These are phyloP conservation scores for Resseliella maxima DNA, from an alignment of 2,888 invertebrate genomes.

Conservation along the genomic window DNA sequence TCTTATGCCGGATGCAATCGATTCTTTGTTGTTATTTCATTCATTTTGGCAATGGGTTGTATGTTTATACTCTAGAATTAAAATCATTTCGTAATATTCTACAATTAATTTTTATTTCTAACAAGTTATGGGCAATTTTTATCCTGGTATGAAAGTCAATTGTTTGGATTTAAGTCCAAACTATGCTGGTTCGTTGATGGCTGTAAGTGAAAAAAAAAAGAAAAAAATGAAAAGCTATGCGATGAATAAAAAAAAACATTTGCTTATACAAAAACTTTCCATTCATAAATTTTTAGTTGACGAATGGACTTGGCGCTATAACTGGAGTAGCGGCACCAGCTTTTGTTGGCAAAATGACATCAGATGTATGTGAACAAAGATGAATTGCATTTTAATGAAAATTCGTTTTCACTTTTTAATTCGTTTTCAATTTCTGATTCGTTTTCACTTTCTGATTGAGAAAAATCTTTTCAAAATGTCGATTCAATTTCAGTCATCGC, in stretches of 20 bases:
- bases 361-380: constrained; percentile 70
- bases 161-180: constrained; percentile 76
- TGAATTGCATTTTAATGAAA: too few species aligned
- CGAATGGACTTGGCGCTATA: constrained; percentile 78
- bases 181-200: constrained; percentile 76
- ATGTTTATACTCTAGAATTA: too few species aligned
- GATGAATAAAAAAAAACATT: too few species aligned
- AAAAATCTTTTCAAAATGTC: too few species aligned
- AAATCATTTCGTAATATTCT: too few species aligned
- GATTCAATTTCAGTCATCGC: constrained; percentile 75
- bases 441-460: too few species aligned
- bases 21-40: constrained; percentile 71
- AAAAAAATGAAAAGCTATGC: too few species aligned
- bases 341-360: constrained; percentile 75
- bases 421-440: too few species aligned
- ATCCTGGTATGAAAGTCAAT: constrained; percentile 78
- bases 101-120: too few species aligned
- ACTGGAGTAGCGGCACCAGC: constrained; percentile 78
- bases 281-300: too few species aligned
- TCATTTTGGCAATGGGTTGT: constrained; percentile 76
- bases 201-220: constrained; percentile 79
- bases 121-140: constrained; percentile 76
- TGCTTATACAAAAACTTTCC: too few species aligned
- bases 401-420: too few species aligned
- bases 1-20: constrained; percentile 78